Conservation (phyloP, 2,113 vertebrate genomes). For the Gambusia holbrooki region DNA sequence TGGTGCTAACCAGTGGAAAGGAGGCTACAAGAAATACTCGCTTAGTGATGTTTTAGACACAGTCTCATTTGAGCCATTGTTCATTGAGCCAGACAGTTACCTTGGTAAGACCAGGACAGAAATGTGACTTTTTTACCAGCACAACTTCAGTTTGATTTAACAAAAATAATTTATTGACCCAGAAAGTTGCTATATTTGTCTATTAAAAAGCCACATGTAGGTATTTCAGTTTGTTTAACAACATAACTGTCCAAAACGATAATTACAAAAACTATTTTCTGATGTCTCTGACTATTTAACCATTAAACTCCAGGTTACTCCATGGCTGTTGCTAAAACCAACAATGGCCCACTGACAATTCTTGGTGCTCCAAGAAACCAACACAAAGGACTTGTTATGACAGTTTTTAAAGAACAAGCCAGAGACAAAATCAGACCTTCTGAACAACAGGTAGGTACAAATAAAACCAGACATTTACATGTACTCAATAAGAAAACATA, state of each 20-base stretch:
- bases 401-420: rapidly evolving
- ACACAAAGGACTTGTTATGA: slow-evolving; percentile 67
- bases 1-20: slow-evolving; percentile 77
- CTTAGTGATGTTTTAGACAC: rapidly evolving
- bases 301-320: slow-evolving; percentile 72
- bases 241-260: neutral
- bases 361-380: slow-evolving; percentile 74
- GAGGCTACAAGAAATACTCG: slow-evolving; percentile 54
- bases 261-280: neutral
- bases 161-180: no score
- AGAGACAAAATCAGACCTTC: slow-evolving; percentile 31
- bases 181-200: neutral
- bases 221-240: neutral
- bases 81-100: slow-evolving; percentile 65
- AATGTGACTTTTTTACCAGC: neutral
- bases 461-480: no score
- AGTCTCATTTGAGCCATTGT: neutral
- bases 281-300: neutral
- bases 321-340: slow-evolving; percentile 48
- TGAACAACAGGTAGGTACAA: slow-evolving; percentile 48
- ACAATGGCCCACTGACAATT: neutral
- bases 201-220: neutral
- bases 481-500: no score
- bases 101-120: slow-evolving; percentile 51
- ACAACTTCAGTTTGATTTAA: neutral